phyloP scores from a whole-genome alignment of 2,888 invertebrate genomes.

The Plusia festucae region DNA sequence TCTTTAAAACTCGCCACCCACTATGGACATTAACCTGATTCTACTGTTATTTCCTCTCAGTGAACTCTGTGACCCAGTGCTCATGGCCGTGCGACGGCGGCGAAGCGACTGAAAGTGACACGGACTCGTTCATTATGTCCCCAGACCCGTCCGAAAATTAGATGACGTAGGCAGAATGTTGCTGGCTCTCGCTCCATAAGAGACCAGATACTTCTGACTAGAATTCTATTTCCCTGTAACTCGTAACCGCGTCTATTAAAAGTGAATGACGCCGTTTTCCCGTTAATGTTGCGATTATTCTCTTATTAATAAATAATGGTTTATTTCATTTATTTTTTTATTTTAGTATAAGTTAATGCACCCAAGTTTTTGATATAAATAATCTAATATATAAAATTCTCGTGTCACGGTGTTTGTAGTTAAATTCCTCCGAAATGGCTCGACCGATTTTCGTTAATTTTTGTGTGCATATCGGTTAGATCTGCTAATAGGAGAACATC shows the following conservation, averaged over 20 bases:
- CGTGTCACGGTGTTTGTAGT: no score
- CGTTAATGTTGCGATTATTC: not conserved
- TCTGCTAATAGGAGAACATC: no score
- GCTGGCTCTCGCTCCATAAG: no score
- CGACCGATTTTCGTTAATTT: no score
- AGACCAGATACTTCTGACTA: no score
- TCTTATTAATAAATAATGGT: not conserved
- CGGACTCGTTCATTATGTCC: not conserved
- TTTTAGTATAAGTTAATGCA: not conserved
- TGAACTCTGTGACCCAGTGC: constrained; percentile 60
- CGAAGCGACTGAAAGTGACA: not conserved
- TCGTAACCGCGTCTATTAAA: not conserved
- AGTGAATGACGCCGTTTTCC: not conserved
- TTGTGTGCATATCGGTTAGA: no score
- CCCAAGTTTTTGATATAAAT: not conserved
- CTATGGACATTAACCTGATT: no score
- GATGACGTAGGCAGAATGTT: no score
- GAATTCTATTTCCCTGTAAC: constrained; percentile 1
- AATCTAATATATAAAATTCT: no score
- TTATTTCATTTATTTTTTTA: not conserved
- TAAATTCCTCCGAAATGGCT: no score
- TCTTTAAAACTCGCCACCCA: no score
- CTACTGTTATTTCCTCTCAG: constrained; percentile 53
- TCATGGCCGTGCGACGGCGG: constrained; percentile 67
- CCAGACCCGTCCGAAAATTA: no score